Evolutionary conservation across 1,140 invertebrate genomes (phyloP).

Genomic region (Euglossa dilemma): DNA sequence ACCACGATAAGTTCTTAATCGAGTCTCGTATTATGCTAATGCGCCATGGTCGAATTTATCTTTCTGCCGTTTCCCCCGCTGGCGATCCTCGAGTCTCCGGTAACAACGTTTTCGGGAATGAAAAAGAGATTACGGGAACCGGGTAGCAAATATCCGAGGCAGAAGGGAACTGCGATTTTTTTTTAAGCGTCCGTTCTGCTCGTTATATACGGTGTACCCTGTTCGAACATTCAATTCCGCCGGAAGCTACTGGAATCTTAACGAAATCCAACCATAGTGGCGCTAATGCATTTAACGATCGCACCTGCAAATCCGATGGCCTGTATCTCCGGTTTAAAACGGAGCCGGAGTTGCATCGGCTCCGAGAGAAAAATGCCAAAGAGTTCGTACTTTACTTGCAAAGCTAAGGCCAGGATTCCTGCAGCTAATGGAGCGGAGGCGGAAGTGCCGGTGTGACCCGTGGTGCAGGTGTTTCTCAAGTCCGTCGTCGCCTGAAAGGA

Average conservation of each 20-base stretch:
- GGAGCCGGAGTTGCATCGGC: not conserved
- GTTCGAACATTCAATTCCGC: not conserved
- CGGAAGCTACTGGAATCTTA: not conserved
- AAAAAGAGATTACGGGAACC: not conserved
- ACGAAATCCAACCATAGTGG: not conserved
- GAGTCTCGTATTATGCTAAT: not conserved
- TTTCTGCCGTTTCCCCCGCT: not conserved
- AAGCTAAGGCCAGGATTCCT: slow-evolving; percentile 91
- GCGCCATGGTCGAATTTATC: not conserved
- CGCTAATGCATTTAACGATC: not conserved
- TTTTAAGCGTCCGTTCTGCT: too few relatives aligned
- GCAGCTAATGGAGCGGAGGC: slow-evolving; percentile 93
- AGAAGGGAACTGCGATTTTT: not conserved
- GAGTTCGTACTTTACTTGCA: slow-evolving; percentile 90
- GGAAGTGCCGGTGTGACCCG: slow-evolving; percentile 91
- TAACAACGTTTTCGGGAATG: not conserved
- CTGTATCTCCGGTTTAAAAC: not conserved
- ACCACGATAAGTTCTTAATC: slow-evolving; percentile 8
- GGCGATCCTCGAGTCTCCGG: not conserved
- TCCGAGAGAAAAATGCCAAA: not conserved
- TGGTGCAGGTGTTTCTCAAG: slow-evolving; percentile 89
- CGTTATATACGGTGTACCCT: not conserved
- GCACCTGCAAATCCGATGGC: not conserved
- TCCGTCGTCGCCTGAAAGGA: slow-evolving; percentile 88
- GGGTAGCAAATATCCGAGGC: not conserved